These are phyloP conservation scores for Nibea coibor DNA, from an alignment of 2,113 vertebrate genomes.

Conservation along the genomic window DNA sequence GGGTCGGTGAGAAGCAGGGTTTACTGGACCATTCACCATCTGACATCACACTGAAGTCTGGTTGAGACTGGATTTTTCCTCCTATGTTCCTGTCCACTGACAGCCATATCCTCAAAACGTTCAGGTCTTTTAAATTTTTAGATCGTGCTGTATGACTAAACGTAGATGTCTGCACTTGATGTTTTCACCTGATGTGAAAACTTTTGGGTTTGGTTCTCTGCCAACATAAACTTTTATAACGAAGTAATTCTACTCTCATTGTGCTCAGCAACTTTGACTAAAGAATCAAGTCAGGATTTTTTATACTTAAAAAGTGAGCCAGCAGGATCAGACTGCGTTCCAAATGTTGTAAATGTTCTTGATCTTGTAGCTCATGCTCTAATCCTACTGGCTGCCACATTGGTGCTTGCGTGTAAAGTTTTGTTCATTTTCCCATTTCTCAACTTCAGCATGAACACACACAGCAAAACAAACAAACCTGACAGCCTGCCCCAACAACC, in stretches of 20 bases:
- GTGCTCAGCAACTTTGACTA: neutral
- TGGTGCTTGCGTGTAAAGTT: slow-evolving; percentile 5
- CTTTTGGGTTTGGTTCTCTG: slow-evolving; percentile 48
- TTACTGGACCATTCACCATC: slow-evolving; percentile 70
- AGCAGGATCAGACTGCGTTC: neutral
- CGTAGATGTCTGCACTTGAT: slow-evolving; percentile 34
- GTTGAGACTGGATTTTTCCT: slow-evolving; percentile 58
- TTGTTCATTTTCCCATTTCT: slow-evolving; percentile 62
- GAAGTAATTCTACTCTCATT: slow-evolving; percentile 30
- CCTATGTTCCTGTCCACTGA: slow-evolving; percentile 48
- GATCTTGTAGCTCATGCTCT: neutral
- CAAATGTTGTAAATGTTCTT: neutral
- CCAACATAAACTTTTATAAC: slow-evolving; percentile 17
- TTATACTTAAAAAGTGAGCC: slow-evolving; percentile 1
- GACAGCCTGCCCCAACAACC: slow-evolving; percentile 56
- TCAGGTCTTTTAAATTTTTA: slow-evolving; percentile 46
- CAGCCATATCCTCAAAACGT: slow-evolving; percentile 40
- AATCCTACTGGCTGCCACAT: slow-evolving; percentile 10
- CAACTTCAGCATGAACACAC: slow-evolving; percentile 35
- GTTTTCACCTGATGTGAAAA: slow-evolving; percentile 47
- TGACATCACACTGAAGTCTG: slow-evolving; percentile 68
- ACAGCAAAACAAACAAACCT: slow-evolving; percentile 55
- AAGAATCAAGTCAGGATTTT: neutral
- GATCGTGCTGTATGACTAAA: slow-evolving; percentile 33
- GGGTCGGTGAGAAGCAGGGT: slow-evolving; percentile 63